Evolutionary conservation across 2,797 vertebrate species (phyloP).

Genomic region (Spinus olivaceus): DNA sequence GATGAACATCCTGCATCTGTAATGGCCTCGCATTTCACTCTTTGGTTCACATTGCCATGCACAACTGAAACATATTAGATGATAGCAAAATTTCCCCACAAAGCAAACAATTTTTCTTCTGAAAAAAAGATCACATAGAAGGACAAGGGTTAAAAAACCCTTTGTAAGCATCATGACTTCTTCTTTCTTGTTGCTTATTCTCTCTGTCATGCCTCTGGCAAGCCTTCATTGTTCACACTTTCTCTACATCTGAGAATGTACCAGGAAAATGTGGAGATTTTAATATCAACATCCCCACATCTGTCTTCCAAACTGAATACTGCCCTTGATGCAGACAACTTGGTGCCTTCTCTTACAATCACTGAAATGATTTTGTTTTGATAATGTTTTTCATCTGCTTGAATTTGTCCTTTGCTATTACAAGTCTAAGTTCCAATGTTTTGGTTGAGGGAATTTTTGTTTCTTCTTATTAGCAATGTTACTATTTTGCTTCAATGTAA

Average conservation of each 20-base stretch:
- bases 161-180: not conserved
- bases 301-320: not conserved
- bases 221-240: not conserved
- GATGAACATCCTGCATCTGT: accelerated
- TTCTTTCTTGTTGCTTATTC: not conserved
- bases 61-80: not conserved
- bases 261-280: not conserved
- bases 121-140: not conserved
- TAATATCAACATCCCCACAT: not conserved
- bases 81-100: not conserved
- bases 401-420: not conserved
- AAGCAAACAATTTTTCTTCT: not conserved
- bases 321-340: not conserved
- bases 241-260: not conserved
- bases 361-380: not conserved
- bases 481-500: not conserved
- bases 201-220: not conserved
- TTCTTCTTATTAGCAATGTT: not conserved
- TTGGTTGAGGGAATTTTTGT: not conserved
- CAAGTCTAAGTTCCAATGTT: not conserved
- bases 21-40: not conserved
- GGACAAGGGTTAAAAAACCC: accelerated
- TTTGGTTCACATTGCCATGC: not conserved
- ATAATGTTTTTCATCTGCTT: not conserved
- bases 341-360: not conserved